A percentile compares a stretch with the other conserved stretches of the same genome.
Evolutionary conservation across 2,797 vertebrate species (phyloP).

Genomic region (Chaetodon trifasciatus): DNA sequence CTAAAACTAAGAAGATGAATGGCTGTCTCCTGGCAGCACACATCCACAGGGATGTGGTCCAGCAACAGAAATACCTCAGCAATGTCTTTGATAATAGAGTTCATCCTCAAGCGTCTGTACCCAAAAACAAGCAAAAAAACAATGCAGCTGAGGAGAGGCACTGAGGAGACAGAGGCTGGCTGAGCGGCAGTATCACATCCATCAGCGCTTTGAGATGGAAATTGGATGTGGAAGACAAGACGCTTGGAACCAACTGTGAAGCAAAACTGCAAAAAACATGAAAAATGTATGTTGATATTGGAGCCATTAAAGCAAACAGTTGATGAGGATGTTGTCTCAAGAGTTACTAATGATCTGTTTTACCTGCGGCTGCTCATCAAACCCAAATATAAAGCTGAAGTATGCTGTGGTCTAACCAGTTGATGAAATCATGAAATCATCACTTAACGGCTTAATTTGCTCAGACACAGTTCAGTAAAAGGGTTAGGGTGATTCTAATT

Average conservation of each 20-base stretch:
- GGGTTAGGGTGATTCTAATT: background rate
- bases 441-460: slow-evolving; percentile 6
- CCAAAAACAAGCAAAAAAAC: background rate
- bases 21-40: slow-evolving; percentile 22
- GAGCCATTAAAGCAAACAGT: slow-evolving; percentile 29
- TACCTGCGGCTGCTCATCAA: slow-evolving; percentile 37
- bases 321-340: slow-evolving; percentile 33
- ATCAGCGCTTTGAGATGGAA: background rate
- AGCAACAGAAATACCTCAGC: slow-evolving; percentile 35
- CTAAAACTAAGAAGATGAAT: slow-evolving; percentile 26
- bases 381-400: slow-evolving; percentile 14
- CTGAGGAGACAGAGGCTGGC: background rate
- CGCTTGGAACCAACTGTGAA: background rate
- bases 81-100: slow-evolving; percentile 19
- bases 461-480: background rate
- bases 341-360: slow-evolving; percentile 32
- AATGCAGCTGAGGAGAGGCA: slow-evolving; percentile 10
- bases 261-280: slow-evolving; percentile 12
- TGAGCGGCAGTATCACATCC: slow-evolving; percentile 13
- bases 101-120: slow-evolving; percentile 13
- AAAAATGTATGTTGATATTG: slow-evolving; percentile 12
- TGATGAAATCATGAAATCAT: slow-evolving; percentile 18
- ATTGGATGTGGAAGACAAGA: background rate
- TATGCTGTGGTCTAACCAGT: background rate
- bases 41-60: background rate